Conservation (phyloP, 2,797 vertebrate species). For the Rhynchonycteris naso region DNA sequence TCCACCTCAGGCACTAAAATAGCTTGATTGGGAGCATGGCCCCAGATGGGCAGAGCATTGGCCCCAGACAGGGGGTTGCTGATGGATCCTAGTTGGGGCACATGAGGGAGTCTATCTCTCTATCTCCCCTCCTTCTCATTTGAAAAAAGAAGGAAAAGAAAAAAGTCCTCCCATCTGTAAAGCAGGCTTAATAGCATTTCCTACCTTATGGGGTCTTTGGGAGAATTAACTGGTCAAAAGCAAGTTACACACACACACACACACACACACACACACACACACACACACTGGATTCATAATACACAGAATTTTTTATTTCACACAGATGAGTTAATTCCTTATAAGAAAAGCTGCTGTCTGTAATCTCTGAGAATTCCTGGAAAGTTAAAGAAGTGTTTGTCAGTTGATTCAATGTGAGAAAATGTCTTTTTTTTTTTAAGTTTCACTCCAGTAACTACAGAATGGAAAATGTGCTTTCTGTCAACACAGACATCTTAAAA, state of each 20-base stretch:
- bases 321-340: neutral
- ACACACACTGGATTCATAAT: neutral
- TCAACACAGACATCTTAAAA: neutral
- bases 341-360: neutral
- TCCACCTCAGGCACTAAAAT: too few relatives aligned
- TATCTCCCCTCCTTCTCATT: too few relatives aligned
- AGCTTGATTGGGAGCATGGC: too few relatives aligned
- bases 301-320: neutral
- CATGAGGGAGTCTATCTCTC: too few relatives aligned
- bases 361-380: neutral
- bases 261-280: too few relatives aligned
- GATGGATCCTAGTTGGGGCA: too few relatives aligned
- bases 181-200: neutral
- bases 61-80: too few relatives aligned
- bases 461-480: neutral
- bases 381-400: neutral
- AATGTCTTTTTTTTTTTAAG: neutral
- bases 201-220: neutral
- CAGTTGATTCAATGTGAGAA: neutral
- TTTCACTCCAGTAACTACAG: neutral
- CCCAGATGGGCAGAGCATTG: too few relatives aligned
- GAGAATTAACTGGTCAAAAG: neutral
- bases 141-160: too few relatives aligned
- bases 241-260: neutral
- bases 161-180: neutral